phyloP scores from a whole-genome alignment of 2,113 vertebrate species.

The Anser cygnoides region DNA sequence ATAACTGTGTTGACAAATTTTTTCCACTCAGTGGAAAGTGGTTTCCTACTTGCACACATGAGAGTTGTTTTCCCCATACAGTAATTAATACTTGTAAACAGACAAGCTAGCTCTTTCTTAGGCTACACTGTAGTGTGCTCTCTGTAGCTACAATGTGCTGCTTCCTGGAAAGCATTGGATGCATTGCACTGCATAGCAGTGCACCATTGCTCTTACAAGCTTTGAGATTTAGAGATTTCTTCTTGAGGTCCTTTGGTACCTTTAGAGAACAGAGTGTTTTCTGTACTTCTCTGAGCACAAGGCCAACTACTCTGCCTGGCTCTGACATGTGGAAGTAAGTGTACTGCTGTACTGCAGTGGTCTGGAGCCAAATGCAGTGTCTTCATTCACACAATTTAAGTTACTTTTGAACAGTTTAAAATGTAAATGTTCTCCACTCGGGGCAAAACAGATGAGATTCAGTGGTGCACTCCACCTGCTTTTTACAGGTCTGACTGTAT shows the following conservation, averaged over 20 bases:
- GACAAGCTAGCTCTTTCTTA: background rate
- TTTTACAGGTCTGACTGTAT: background rate
- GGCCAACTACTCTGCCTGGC: background rate
- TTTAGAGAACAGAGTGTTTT: background rate
- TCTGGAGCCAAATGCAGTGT: background rate
- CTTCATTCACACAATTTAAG: background rate
- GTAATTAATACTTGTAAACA: background rate
- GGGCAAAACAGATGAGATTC: background rate
- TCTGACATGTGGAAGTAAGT: background rate
- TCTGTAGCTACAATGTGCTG: background rate
- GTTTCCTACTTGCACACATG: background rate
- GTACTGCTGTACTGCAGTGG: background rate
- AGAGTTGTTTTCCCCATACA: background rate
- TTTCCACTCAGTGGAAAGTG: background rate
- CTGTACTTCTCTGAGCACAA: background rate
- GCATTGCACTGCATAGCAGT: background rate
- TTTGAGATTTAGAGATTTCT: background rate
- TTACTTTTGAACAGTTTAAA: background rate
- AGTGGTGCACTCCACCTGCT: background rate
- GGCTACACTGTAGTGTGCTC: background rate
- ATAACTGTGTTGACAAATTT: background rate
- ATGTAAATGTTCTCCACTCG: background rate
- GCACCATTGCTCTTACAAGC: rapidly evolving
- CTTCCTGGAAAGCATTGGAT: background rate
- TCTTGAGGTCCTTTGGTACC: background rate